Conservation (phyloP, 2,797 vertebrate genomes). For the Arnoldichthys spilopterus region DNA sequence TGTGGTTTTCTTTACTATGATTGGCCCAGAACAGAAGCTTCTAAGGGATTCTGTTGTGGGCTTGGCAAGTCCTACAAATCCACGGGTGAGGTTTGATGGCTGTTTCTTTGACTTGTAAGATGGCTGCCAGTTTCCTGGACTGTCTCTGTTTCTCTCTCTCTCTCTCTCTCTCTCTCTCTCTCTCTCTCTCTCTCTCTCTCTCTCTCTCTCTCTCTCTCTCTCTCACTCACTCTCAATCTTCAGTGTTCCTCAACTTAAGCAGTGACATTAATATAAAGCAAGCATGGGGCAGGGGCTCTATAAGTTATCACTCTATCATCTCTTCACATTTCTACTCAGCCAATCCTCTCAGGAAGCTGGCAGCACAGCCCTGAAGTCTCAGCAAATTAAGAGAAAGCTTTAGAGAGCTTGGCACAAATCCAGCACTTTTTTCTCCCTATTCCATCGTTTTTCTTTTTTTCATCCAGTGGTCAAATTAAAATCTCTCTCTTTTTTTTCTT, state of each 20-base stretch:
- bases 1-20: slow-evolving; percentile 52
- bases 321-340: slow-evolving; percentile 58
- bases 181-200: slow-evolving; percentile 10
- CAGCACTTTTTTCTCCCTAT: slow-evolving; percentile 46
- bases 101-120: slow-evolving; percentile 39
- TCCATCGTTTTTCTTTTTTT: slow-evolving; percentile 30
- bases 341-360: slow-evolving; percentile 49
- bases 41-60: slow-evolving; percentile 16
- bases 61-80: slow-evolving; percentile 39
- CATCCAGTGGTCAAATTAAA: slow-evolving; percentile 54
- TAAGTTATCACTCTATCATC: slow-evolving; percentile 63
- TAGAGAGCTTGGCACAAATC: slow-evolving; percentile 56
- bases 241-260: slow-evolving; percentile 30
- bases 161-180: slow-evolving; percentile 5
- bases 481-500: slow-evolving; percentile 29
- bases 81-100: slow-evolving; percentile 35
- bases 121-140: slow-evolving; percentile 31
- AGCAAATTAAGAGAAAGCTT: slow-evolving; percentile 52
- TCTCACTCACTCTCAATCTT: neutral
- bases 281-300: slow-evolving; percentile 50
- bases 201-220: slow-evolving; percentile 2
- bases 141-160: neutral
- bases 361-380: slow-evolving; percentile 41
- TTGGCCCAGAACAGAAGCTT: slow-evolving; percentile 1
- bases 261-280: slow-evolving; percentile 53